Percentiles rank a stretch among this genome's conserved stretches.
Evolutionary conservation across 2,888 invertebrate genomes (phyloP).

Genomic region (Embidobia sp.): DNA sequence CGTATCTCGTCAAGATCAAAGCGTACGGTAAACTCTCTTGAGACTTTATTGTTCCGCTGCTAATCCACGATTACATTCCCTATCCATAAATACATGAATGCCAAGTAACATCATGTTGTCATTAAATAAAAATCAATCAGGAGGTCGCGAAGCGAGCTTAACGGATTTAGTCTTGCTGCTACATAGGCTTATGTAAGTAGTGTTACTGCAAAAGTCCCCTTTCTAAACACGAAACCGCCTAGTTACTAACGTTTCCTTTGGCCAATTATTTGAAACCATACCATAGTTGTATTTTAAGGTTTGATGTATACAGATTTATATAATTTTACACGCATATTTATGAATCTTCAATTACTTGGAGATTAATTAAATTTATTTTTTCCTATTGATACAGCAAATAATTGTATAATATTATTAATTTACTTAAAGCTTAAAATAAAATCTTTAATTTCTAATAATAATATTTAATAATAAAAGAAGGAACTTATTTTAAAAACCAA

Average conservation of each 20-base stretch:
- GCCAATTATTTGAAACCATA: conserved; percentile 9
- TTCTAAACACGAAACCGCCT: conserved; percentile 60
- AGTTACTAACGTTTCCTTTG: conserved; percentile 61
- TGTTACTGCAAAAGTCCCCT: conserved; percentile 69
- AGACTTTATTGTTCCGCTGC: conserved; percentile 75
- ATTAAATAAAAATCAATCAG: conserved; percentile 83
- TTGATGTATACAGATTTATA: background rate
- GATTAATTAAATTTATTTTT: too few relatives aligned
- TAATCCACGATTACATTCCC: conserved; percentile 73
- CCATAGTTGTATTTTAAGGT: conserved; percentile 28
- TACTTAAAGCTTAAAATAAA: too few relatives aligned
- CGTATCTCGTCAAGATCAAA: conserved; percentile 65
- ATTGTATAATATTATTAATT: too few relatives aligned
- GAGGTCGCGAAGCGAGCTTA: conserved; percentile 81
- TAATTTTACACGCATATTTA: too few relatives aligned
- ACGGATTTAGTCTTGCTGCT: conserved; percentile 80
- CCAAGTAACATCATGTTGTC: conserved; percentile 78
- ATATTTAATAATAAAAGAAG: too few relatives aligned
- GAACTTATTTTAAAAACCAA: too few relatives aligned
- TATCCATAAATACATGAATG: conserved; percentile 77
- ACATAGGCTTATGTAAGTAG: conserved; percentile 75
- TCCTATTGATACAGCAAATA: too few relatives aligned
- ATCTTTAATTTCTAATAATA: too few relatives aligned
- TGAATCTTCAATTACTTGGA: too few relatives aligned
- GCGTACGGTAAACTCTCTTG: conserved; percentile 58